Evolutionary conservation across 2,888 invertebrate genomes (phyloP).

Genomic region (Nomada lathburiana): DNA sequence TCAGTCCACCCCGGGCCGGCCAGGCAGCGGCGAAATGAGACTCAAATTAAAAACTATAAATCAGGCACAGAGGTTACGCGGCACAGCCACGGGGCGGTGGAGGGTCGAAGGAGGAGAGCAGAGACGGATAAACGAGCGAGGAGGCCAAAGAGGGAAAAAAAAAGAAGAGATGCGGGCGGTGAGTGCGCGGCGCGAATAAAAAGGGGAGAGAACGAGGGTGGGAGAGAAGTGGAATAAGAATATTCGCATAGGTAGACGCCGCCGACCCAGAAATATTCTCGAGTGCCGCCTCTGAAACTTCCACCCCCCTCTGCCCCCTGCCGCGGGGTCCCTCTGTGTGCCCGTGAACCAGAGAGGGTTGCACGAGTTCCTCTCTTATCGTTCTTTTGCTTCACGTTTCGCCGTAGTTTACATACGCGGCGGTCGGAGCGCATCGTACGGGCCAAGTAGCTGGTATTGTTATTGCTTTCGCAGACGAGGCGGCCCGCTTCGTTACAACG

Average conservation of each 20-base stretch:
- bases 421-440: constrained; percentile 49
- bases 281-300: constrained; percentile 57
- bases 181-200: constrained; percentile 43
- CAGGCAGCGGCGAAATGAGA: constrained; percentile 74
- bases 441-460: constrained; percentile 69
- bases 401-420: constrained; percentile 62
- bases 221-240: constrained; percentile 61
- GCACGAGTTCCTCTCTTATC: constrained; percentile 60
- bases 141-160: background rate
- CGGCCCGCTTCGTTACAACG: constrained; percentile 70
- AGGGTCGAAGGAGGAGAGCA: constrained; percentile 45
- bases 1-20: background rate
- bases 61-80: constrained; percentile 76
- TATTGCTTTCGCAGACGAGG: constrained; percentile 73
- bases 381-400: constrained; percentile 54
- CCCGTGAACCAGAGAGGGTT: constrained; percentile 2
- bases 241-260: constrained; percentile 65
- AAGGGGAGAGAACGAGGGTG: constrained; percentile 34
- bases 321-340: background rate
- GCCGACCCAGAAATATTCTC: constrained; percentile 68
- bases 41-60: constrained; percentile 82
- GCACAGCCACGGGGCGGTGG: constrained; percentile 40
- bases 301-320: constrained; percentile 1
- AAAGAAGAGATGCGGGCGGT: background rate
- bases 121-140: constrained; percentile 57